Conservation (phyloP, 2,797 vertebrate genomes). For the Philypnodon macrostomus region DNA sequence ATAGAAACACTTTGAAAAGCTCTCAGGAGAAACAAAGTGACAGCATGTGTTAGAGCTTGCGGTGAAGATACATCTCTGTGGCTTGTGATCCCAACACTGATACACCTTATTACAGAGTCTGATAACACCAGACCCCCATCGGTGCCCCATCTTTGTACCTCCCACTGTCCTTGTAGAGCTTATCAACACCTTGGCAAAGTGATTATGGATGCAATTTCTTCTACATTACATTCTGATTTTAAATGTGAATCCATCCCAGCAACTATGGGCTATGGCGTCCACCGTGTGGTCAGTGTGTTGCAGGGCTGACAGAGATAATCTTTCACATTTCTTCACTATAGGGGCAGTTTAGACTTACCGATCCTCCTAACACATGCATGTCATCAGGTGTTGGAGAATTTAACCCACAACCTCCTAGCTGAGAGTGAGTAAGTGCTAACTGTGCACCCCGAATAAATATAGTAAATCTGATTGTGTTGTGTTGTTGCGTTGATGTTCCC, state of each 20-base stretch:
- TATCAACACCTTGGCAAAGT: slow-evolving; percentile 8
- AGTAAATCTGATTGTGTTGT: slow-evolving; percentile 31
- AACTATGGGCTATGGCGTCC: no score
- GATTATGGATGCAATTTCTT: neutral
- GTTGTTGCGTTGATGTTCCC: no score
- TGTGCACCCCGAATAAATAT: no score
- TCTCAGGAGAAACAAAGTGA: slow-evolving; percentile 49
- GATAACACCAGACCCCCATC: slow-evolving; percentile 29
- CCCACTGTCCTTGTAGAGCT: slow-evolving; percentile 2
- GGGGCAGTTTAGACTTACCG: no score
- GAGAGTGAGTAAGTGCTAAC: no score
- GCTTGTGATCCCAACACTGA: slow-evolving; percentile 34
- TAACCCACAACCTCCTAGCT: no score
- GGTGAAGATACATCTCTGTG: slow-evolving; percentile 28
- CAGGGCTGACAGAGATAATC: no score
- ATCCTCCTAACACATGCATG: no score
- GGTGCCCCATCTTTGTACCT: neutral
- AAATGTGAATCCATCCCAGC: no score
- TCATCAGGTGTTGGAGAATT: no score
- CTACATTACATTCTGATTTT: slow-evolving; percentile 7
- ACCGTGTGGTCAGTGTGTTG: no score
- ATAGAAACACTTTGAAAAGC: slow-evolving; percentile 24
- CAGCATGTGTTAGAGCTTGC: slow-evolving; percentile 43
- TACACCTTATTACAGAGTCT: slow-evolving; percentile 45
- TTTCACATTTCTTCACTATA: no score